Evolutionary conservation across 2,888 invertebrate species (phyloP).

Genomic region (Coelopa pilipes): DNA sequence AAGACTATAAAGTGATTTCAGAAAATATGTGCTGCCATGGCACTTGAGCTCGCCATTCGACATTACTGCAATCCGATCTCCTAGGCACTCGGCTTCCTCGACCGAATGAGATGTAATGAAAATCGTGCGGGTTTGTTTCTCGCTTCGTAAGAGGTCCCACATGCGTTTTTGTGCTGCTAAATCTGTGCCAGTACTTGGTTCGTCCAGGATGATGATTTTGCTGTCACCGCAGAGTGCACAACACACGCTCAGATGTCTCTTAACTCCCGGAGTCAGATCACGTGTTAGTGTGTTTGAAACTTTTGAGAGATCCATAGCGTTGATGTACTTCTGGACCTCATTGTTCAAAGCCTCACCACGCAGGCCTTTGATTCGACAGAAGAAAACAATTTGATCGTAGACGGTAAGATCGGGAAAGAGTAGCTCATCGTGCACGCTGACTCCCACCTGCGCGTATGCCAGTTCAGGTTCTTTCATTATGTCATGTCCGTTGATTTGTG

Average conservation of each 20-base stretch:
- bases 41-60: constrained; percentile 81
- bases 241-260: constrained; percentile 77
- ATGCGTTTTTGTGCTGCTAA: constrained; percentile 79
- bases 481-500: constrained; percentile 74
- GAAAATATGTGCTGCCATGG: constrained; percentile 80
- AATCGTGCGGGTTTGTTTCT: constrained; percentile 79
- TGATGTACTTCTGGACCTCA: constrained; percentile 73
- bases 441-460: constrained; percentile 74
- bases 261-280: constrained; percentile 77
- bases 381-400: constrained; percentile 82
- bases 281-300: constrained; percentile 70
- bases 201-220: constrained; percentile 76
- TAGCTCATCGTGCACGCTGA: constrained; percentile 82
- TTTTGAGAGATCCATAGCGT: constrained; percentile 71
- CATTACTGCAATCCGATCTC: constrained; percentile 88
- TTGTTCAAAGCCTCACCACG: constrained; percentile 65
- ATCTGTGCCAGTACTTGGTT: constrained; percentile 85
- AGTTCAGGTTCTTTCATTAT: constrained; percentile 69
- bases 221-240: constrained; percentile 80
- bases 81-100: constrained; percentile 86
- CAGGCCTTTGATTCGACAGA: constrained; percentile 76
- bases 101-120: constrained; percentile 85
- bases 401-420: constrained; percentile 75
- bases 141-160: constrained; percentile 80
- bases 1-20: constrained; percentile 84